Evolutionary conservation across 2,888 invertebrate species (phyloP), one percentile per base, ranked within the genome.

Genomic region (Muscina levida): DNA sequence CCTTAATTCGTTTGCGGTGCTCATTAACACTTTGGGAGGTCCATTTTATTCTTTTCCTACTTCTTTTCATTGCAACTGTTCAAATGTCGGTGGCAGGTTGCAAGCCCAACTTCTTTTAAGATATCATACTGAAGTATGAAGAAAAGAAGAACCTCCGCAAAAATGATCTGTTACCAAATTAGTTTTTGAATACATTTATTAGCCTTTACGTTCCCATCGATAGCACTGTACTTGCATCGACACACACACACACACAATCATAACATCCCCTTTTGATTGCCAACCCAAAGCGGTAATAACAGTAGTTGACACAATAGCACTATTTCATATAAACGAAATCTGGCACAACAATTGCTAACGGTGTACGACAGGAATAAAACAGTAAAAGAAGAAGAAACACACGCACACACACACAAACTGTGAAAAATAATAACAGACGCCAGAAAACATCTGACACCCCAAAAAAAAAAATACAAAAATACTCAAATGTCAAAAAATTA

Each of bases 371-470:
- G 24, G 24, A 53, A 13, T 11, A 8, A 24, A 24, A 11, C 22
- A 53, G 3, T 5, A 24, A 48, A 19, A 48, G 15, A 48, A 31
- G 8, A 48, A 19, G n/a, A n/a, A n/a, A n/a, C n/a, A n/a, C n/a
- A n/a, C n/a, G n/a, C n/a, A n/a, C n/a, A n/a, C n/a, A n/a, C n/a
- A n/a, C n/a, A n/a, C n/a, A n/a, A n/a, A 37, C 44, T 62, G 19
- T 42, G 67, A 66, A 59, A 37, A 44, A 39, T 68, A 72, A 79
- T 72, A 62, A 72, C 46, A 75, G 71, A 42, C 46, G 62, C 68
- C 72, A 51, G 62, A 67, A 62, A 75, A 72, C 72, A 68, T 75
- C 75, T 79, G 74, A 79, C 59, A 75, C 67, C 67, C 65, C 56
- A 67, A 59, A 67, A 53, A 37, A 75, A 39, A n/a, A 37, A 48